Base-by-base conservation (phyloP, 2,888 invertebrate species). In the Lingula anatina region DNA sequence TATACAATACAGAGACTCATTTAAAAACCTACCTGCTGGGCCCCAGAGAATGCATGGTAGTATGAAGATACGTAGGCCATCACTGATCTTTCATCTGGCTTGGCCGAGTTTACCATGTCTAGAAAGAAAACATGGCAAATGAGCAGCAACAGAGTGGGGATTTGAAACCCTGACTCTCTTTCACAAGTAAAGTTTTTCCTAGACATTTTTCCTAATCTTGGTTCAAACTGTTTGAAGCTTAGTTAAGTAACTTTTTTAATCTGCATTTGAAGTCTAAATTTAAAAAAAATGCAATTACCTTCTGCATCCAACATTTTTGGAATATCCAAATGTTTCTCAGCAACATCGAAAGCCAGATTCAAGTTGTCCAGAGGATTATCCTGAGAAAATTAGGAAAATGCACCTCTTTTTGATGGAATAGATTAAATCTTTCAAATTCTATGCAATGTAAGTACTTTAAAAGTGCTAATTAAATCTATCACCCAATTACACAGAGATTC, bases 41-140 rank as follows among this genome's bases (percentile, higher is more conserved):
- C 94, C 83, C 97, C 96, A 84, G 96, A 94, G 89, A 99, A 99
- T 81, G 99, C 97, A 84, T 99, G 99, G 84, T 99, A 99, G 86
- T 96, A 99, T 85, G 97, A 96, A 80, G 97, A 99, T 82, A 99
- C 97, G 82, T 99, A 99, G 76, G 99, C 97, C 99, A 99, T 99
- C 80, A 99, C 95, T 80, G 97, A 97, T 82, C 97, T 89, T 84
- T 99, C 99, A 83, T 99, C 99, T 80, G 99, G 99, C 84, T 95
- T 96, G 78, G 92, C 93, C 76, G 93, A 94, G 88, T 96, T 96
- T 85, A 97, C 94, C 86, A 99, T 87, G 89, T 99, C 99, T 99
- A 80, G 59, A 70, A 89, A 83, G 76, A 25, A 44, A 31, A 49
- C 15, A 44, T 44, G 28, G 9, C n/a, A 7, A 39, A 35, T 12